Evolutionary conservation across 2,888 invertebrate genomes (phyloP).

Genomic region (Mesorhabditis belari): DNA sequence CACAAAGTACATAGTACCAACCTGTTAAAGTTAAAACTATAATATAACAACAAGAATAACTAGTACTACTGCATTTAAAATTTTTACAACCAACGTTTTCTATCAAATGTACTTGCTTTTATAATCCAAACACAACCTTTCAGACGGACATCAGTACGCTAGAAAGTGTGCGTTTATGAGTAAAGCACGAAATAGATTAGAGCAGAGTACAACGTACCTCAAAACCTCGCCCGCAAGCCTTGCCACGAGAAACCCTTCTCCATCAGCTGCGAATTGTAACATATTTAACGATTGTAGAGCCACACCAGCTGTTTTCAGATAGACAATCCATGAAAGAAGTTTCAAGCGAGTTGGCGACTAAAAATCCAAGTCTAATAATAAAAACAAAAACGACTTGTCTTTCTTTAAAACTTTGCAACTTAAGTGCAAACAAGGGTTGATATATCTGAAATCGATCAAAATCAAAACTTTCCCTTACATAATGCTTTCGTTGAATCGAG

Average conservation of each 20-base stretch:
- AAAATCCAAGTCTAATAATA: not conserved
- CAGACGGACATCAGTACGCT: not conserved
- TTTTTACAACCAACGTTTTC: not conserved
- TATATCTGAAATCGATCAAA: no score
- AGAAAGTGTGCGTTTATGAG: no score
- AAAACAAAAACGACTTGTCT: not conserved
- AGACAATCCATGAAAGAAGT: conserved; percentile 23
- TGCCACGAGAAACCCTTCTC: conserved; percentile 74
- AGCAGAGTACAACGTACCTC: conserved; percentile 62
- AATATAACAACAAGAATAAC: no score
- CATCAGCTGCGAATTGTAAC: conserved; percentile 81
- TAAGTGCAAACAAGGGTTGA: no score
- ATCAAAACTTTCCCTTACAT: not conserved
- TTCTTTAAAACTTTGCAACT: not conserved
- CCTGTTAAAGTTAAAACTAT: no score
- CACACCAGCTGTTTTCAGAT: conserved; percentile 61
- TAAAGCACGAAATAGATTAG: conserved; percentile 70
- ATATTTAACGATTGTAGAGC: conserved; percentile 80
- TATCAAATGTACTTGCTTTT: no score
- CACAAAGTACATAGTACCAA: no score
- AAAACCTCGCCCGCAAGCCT: conserved; percentile 79
- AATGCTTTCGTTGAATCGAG: conserved; percentile 9
- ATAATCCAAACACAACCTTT: no score
- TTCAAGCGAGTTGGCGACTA: conserved; percentile 5
- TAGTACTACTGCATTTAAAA: no score